phyloP scores from a whole-genome alignment of 2,888 invertebrate species.

The Polyommatus icarus region DNA sequence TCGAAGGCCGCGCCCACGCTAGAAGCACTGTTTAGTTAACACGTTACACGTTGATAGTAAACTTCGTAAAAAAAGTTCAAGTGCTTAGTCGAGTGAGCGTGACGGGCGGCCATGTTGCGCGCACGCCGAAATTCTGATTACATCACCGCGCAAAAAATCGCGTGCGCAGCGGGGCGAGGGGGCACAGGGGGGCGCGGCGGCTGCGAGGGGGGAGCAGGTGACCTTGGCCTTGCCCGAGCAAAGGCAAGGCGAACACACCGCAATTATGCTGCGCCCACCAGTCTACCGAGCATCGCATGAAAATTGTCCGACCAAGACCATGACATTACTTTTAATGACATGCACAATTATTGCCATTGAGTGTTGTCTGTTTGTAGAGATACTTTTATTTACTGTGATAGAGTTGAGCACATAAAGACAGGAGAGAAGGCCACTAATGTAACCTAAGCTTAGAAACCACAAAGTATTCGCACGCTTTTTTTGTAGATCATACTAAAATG shows the following conservation, averaged over 20 bases:
- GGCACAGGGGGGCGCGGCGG: constrained; percentile 44
- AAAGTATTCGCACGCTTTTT: no score
- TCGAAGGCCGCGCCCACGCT: constrained; percentile 11
- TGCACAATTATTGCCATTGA: constrained; percentile 7
- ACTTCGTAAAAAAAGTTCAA: constrained; percentile 32
- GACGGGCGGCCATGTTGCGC: constrained; percentile 67
- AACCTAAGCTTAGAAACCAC: neutral
- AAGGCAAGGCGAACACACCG: constrained; percentile 74
- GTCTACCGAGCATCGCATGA: constrained; percentile 54
- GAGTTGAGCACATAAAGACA: neutral
- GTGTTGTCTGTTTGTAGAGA: neutral
- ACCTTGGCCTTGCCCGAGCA: constrained; percentile 77
- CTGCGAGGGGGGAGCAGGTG: constrained; percentile 45
- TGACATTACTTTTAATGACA: constrained; percentile 29
- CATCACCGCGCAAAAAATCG: constrained; percentile 76
- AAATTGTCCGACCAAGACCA: constrained; percentile 30
- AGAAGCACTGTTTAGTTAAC: constrained; percentile 28
- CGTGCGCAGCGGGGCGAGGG: constrained; percentile 53
- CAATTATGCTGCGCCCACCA: constrained; percentile 75
- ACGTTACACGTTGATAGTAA: constrained; percentile 25
- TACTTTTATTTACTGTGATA: neutral
- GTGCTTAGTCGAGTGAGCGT: constrained; percentile 45
- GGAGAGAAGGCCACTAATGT: neutral
- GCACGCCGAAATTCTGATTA: constrained; percentile 75
- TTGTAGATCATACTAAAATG: no score